Base-by-base conservation (phyloP, 2,888 invertebrate genomes). In the Helobdella robusta region DNA sequence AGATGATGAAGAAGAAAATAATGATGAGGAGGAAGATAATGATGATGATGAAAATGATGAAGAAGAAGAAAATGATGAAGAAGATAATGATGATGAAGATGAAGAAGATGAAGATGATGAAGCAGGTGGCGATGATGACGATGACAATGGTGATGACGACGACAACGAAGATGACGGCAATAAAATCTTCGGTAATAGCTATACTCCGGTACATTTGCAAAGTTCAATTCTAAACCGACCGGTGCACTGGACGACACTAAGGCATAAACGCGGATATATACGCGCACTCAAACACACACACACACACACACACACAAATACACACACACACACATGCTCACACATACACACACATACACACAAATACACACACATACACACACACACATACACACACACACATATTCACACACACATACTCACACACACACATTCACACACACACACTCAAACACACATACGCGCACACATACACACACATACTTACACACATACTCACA, bases 311-410 rank as follows among this genome's bases (percentile, higher is more conserved):
- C 44, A 40, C n/a, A 40, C 44, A 40, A 15, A 58, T n/a, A 25
- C 32, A 58, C 28, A 58, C 32, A 58, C 28, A 58, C 32, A 58
- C 28, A 58, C 32, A 58, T 32, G 30, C 32, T 28, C 28, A 28
- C 32, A 28, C 58, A 58, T 8, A 58, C 58, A 58, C n/a, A 58
- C 58, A 58, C n/a, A 58, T 32, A 58, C n/a, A 58, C 58, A 30
- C n/a, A 3, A 15, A 58, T 58, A 58, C 18, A 15, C 20, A 58
- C 59, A 58, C 23, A 58, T 5, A 8, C 30, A 58, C n/a, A 58
- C 30, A 58, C 58, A 8, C 6, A 11, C 30, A 25, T 58, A 28
- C 8, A 25, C n/a, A 58, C 30, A 58, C 30, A 58, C n/a, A 25
- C 30, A 32, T 5, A 58, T 30, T 1, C 36, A 11, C 23, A 15